Conservation (phyloP, 1,140 invertebrate genomes). For the Sinella curviseta region DNA sequence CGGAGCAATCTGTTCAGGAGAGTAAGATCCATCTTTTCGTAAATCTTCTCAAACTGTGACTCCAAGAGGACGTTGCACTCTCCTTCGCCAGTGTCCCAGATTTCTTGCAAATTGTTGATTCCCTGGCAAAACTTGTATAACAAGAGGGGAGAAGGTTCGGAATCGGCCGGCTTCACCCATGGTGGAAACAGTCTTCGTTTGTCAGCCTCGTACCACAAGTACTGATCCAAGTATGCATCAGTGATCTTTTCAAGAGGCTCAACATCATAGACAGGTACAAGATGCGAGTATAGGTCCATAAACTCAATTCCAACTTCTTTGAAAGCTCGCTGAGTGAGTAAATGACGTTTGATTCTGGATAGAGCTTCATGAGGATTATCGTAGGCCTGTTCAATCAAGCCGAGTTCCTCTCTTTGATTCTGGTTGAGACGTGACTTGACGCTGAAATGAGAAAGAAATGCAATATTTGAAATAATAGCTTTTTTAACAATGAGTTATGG, state of each 20-base stretch:
- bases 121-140: slow-evolving; percentile 99
- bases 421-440: slow-evolving; percentile 98
- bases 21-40: slow-evolving; percentile 99
- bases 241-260: slow-evolving; percentile 99
- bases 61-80: slow-evolving; percentile 99
- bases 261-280: slow-evolving; percentile 98
- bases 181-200: slow-evolving; percentile 94
- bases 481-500: background rate
- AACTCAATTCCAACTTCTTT: slow-evolving; percentile 99
- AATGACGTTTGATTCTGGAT: slow-evolving; percentile 97
- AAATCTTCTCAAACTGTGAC: slow-evolving; percentile 95
- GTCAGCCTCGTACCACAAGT: slow-evolving; percentile 99
- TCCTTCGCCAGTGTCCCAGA: slow-evolving; percentile 97
- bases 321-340: slow-evolving; percentile 96
- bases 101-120: slow-evolving; percentile 95
- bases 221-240: slow-evolving; percentile 99
- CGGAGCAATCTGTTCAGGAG: slow-evolving; percentile 91
- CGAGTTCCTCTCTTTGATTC: slow-evolving; percentile 96
- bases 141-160: slow-evolving; percentile 94
- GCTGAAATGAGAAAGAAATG: slow-evolving; percentile 59
- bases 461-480: slow-evolving; percentile 18
- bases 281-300: slow-evolving; percentile 98
- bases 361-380: slow-evolving; percentile 99
- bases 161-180: slow-evolving; percentile 98
- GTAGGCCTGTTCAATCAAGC: slow-evolving; percentile 98